Conservation (phyloP, 1,140 invertebrate species). For the Euura saliciscinereae region DNA sequence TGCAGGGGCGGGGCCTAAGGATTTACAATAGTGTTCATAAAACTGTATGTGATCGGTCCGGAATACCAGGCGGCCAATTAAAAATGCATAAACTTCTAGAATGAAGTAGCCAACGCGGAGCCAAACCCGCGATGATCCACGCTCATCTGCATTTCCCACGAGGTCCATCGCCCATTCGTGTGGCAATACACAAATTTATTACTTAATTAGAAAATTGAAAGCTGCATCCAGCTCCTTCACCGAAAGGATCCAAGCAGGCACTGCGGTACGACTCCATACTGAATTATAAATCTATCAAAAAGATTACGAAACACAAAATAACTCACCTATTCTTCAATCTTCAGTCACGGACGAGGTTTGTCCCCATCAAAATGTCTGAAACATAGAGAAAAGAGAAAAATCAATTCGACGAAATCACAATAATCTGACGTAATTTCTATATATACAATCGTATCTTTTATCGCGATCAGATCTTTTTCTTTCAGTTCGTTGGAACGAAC, state of each 20-base stretch:
- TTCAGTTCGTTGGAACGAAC: no score
- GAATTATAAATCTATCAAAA: no score
- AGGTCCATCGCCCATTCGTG: neutral
- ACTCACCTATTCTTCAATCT: neutral
- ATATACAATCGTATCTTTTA: no score
- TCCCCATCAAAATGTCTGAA: neutral
- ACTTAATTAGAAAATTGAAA: slow-evolving; percentile 1
- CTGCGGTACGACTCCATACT: no score
- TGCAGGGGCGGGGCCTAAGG: neutral
- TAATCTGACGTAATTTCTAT: no score
- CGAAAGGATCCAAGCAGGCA: no score
- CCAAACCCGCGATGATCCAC: neutral
- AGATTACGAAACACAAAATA: no score
- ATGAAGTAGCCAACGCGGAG: neutral
- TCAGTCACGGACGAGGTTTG: neutral
- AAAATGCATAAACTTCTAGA: neutral
- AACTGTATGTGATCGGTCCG: neutral
- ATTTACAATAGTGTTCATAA: slow-evolving; percentile 1
- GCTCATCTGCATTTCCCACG: neutral
- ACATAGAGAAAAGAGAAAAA: neutral
- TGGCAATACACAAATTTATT: slow-evolving; percentile 4
- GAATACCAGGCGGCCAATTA: neutral
- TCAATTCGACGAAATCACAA: no score
- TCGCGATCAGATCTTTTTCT: no score
- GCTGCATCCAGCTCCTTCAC: neutral